Evolutionary conservation across 2,113 vertebrate genomes (phyloP).

Genomic region (Corapipo altera): DNA sequence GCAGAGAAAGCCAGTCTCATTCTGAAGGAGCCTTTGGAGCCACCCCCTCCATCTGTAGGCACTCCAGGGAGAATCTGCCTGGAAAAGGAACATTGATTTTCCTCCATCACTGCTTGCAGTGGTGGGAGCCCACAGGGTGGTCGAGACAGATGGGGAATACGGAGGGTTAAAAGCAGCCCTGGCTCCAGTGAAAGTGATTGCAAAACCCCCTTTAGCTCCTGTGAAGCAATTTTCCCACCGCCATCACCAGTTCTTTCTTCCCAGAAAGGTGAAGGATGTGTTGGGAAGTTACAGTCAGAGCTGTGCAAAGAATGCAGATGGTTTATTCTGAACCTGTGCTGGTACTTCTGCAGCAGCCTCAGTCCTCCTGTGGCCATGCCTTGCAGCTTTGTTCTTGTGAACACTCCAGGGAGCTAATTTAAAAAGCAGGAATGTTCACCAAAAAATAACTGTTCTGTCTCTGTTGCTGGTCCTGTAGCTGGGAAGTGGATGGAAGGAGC

Average conservation of each 20-base stretch:
- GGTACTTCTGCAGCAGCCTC: neutral
- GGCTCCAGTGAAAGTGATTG: neutral
- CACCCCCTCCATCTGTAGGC: neutral
- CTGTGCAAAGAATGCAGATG: neutral
- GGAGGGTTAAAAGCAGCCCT: neutral
- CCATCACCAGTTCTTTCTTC: neutral
- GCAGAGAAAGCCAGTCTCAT: neutral
- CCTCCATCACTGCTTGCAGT: neutral
- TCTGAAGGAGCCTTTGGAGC: neutral
- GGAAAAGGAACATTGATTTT: neutral
- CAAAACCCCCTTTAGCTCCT: neutral
- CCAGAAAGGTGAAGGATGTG: slow-evolving; percentile 7
- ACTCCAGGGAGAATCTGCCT: neutral
- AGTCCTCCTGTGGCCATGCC: neutral
- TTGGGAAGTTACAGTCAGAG: neutral
- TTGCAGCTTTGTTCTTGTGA: neutral
- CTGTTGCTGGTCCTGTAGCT: neutral
- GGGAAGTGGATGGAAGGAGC: neutral
- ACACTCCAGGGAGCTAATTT: neutral
- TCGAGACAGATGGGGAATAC: neutral
- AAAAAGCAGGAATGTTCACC: neutral
- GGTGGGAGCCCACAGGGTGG: neutral
- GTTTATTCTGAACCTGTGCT: neutral
- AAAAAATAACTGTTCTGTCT: neutral
- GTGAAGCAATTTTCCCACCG: neutral